Evolutionary conservation across 1,140 invertebrate species (phyloP).

Genomic region (Ceratitis capitata): DNA sequence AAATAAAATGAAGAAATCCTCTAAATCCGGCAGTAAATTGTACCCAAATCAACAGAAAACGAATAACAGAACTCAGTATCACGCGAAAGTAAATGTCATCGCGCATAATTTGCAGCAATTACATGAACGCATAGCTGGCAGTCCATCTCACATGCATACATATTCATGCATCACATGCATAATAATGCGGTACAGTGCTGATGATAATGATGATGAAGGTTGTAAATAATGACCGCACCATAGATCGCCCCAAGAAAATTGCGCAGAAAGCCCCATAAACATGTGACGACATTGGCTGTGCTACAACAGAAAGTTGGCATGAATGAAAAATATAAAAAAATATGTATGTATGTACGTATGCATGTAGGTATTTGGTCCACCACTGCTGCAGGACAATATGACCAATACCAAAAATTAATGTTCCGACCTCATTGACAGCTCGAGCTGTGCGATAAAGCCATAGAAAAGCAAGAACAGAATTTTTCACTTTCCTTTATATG

Average conservation of each 20-base stretch:
- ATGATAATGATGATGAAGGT: not conserved
- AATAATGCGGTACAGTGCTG: not conserved
- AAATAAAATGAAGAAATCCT: too few species aligned
- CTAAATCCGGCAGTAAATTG: too few species aligned
- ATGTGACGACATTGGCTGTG: not conserved
- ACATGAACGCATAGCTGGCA: not conserved
- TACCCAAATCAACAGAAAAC: not conserved
- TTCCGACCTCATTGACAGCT: not conserved
- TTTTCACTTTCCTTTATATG: not conserved
- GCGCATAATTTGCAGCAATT: conserved; percentile 18
- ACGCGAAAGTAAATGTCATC: not conserved
- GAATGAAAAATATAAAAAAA: not conserved
- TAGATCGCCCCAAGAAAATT: not conserved
- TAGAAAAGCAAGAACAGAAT: not conserved
- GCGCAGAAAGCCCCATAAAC: not conserved
- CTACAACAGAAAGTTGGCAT: not conserved
- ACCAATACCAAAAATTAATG: conserved; percentile 24
- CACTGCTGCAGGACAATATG: not conserved
- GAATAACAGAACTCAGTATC: not conserved
- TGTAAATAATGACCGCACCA: not conserved
- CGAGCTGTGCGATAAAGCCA: not conserved
- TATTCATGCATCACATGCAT: not conserved
- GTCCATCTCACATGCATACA: not conserved
- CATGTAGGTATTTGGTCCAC: not conserved
- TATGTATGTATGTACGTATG: not conserved